Evolutionary conservation across 2,888 invertebrate genomes (phyloP).

Genomic region (Meghimatium bilineatum): DNA sequence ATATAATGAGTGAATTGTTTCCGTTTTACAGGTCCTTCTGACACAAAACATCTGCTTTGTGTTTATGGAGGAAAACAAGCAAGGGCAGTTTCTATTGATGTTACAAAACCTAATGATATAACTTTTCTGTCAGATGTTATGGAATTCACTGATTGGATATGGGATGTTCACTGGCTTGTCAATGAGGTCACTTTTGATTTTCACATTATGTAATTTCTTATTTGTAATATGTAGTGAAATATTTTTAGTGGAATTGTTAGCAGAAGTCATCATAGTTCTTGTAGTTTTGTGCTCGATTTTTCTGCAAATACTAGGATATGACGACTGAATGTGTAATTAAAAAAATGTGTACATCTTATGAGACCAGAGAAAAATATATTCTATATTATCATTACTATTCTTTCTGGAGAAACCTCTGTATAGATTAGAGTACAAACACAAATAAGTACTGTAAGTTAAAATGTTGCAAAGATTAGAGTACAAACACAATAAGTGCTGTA

Average conservation of each 20-base stretch:
- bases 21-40: constrained; percentile 18
- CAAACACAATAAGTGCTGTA: too few relatives aligned
- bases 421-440: too few relatives aligned
- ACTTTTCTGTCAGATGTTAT: constrained; percentile 23
- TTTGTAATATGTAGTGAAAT: neutral
- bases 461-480: too few relatives aligned
- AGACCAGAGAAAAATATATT: too few relatives aligned
- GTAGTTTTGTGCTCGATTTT: too few relatives aligned
- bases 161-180: constrained; percentile 64
- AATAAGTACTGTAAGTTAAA: too few relatives aligned
- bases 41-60: constrained; percentile 9
- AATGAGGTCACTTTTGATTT: constrained; percentile 23
- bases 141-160: constrained; percentile 64
- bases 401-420: too few relatives aligned
- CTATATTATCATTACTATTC: too few relatives aligned
- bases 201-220: neutral
- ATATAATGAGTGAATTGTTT: neutral
- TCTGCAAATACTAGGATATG: too few relatives aligned
- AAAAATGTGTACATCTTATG: too few relatives aligned
- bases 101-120: neutral
- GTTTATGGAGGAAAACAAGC: constrained; percentile 48
- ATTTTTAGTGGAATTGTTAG: neutral
- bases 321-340: too few relatives aligned
- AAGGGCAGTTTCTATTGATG: constrained; percentile 14
- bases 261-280: too few relatives aligned